Evolutionary conservation across 2,113 vertebrate genomes (phyloP).

Genomic region (Agelaius phoeniceus): DNA sequence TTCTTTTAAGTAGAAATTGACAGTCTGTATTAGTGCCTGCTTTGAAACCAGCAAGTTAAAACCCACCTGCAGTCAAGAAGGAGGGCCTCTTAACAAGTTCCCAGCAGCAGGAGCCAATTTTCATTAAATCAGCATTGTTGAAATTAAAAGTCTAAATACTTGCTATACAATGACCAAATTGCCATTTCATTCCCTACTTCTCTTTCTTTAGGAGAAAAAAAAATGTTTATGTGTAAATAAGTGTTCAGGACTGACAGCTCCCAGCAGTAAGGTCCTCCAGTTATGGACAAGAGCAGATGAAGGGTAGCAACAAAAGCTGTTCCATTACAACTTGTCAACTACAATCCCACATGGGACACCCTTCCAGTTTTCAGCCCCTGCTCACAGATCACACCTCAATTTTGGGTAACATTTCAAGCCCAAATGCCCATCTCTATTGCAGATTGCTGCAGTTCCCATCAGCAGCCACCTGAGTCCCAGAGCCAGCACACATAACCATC

Average conservation of each 20-base stretch:
- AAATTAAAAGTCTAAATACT: slow-evolving; percentile 28
- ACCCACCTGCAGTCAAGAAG: slow-evolving; percentile 5
- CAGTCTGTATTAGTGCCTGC: slow-evolving; percentile 24
- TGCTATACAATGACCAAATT: neutral
- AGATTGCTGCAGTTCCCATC: neutral
- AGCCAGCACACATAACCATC: neutral
- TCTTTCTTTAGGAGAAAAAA: neutral
- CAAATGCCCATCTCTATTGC: neutral
- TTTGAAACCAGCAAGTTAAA: slow-evolving; percentile 12
- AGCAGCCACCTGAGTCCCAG: neutral
- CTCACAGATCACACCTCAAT: neutral
- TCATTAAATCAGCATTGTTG: neutral
- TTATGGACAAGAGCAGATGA: neutral
- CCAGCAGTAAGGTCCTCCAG: neutral
- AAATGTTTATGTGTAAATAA: neutral
- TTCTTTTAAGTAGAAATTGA: slow-evolving; percentile 53
- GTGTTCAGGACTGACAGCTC: neutral
- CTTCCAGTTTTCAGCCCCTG: neutral
- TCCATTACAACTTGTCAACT: neutral
- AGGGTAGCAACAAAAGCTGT: neutral
- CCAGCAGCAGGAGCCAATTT: slow-evolving; percentile 10
- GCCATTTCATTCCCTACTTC: neutral
- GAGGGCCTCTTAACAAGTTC: neutral
- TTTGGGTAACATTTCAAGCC: neutral
- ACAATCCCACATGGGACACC: neutral